A percentile compares a stretch with the other conserved stretches of the same genome.
Conservation (phyloP, 2,113 vertebrate genomes). For the Todiramphus saurophagus region DNA sequence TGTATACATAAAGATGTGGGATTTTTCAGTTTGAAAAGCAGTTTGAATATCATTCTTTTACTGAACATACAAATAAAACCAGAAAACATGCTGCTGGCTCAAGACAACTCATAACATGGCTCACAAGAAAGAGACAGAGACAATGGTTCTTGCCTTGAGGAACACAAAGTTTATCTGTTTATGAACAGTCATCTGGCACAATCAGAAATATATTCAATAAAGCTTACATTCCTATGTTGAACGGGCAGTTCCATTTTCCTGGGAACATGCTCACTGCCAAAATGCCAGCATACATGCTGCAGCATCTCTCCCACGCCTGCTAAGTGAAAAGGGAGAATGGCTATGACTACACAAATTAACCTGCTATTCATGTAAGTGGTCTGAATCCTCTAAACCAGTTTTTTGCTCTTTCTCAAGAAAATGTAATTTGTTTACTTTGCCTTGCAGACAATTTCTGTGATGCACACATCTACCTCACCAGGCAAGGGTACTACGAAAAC, state of each 20-base stretch:
- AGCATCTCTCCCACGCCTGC: neutral
- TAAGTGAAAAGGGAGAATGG: neutral
- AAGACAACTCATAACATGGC: neutral
- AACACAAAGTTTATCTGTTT: neutral
- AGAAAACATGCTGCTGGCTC: neutral
- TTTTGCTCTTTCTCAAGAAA: neutral
- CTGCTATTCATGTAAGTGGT: neutral
- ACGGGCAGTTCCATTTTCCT: neutral
- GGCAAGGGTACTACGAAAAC: neutral
- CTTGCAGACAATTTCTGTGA: neutral
- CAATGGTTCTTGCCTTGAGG: neutral
- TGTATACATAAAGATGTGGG: neutral
- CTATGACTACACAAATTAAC: neutral
- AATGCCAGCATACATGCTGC: neutral
- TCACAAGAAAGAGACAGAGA: neutral
- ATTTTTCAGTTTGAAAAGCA: neutral
- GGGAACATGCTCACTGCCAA: conserved; percentile 11
- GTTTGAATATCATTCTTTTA: neutral
- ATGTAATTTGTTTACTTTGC: neutral
- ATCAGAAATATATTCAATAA: neutral
- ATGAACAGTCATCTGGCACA: neutral
- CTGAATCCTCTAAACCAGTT: neutral
- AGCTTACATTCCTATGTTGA: neutral
- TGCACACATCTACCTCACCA: neutral
- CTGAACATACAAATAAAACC: neutral